Base-by-base conservation (phyloP, 2,888 invertebrate species). In the Clanis bilineata region DNA sequence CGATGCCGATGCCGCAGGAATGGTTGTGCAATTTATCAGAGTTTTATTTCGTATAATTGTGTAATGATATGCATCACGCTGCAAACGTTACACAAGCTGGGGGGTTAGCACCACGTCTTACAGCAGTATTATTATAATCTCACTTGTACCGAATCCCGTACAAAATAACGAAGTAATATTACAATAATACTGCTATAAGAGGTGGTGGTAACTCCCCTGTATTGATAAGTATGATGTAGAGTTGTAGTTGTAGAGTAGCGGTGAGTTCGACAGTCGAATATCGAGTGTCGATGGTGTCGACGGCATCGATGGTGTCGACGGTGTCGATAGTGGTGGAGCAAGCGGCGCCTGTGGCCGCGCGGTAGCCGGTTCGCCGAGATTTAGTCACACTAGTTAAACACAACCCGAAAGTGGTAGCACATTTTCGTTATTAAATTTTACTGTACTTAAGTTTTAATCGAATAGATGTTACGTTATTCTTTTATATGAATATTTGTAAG, bases 401-500 rank as follows among this genome's bases (percentile, higher is more conserved):
- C 83, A 85, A 80, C 81, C 86, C 85, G 90, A 86, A 90, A 90
- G 85, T 90, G 89, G 85, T 88, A 86, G 83, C 88, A 86, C 90
- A 88, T 89, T 88, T 90, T 88, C 90, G 86, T 85, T 88, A 82
- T 79, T 77, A 83, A 86, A 85, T 82, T 86, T 79, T 83, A 86
- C 86, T 84, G 82, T 86, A 88, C 85, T 85, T 91, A 88, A 89
- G 85, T 77, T 90, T 86, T 81, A 89, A 88, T 84, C 77, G 81
- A 88, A 91, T 92, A 92, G 91, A 91, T 91, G 90, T 92, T 92
- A 92, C 88, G 92, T 92, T 92, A 91, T 92, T 88, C 84, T 92
- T 90, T 92, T 92, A 92, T 90, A 92, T 88, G 85, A 89, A 89
- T 91, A 87, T 90, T 92, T 90, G 88, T 92, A 92, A 91, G 91